Percentiles rank a stretch among this genome's conserved stretches.
Evolutionary conservation across 2,113 vertebrate species (phyloP).

Genomic region (Urocolius indicus): DNA sequence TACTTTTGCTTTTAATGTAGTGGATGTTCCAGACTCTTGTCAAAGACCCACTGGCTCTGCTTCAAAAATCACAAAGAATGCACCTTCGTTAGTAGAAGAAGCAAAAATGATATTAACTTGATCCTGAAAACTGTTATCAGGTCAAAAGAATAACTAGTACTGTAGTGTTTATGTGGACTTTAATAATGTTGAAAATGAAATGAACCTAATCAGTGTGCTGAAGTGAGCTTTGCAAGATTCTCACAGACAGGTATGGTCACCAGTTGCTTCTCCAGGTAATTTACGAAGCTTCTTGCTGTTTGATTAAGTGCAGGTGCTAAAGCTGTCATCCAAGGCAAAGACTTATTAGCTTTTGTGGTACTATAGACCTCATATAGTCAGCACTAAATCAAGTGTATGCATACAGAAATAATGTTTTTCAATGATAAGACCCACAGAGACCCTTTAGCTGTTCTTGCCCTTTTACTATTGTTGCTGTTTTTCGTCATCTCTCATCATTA

Average conservation of each 20-base stretch:
- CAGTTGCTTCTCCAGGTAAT: slow-evolving; percentile 69
- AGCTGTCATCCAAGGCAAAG: slow-evolving; percentile 65
- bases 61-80: neutral
- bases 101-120: neutral
- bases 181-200: slow-evolving; percentile 55
- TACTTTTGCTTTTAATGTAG: slow-evolving; percentile 10
- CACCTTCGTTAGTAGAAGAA: neutral
- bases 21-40: neutral
- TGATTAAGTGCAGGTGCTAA: slow-evolving; percentile 74
- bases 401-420: slow-evolving; percentile 74
- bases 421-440: slow-evolving; percentile 63
- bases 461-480: slow-evolving; percentile 64
- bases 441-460: slow-evolving; percentile 71
- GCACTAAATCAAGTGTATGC: slow-evolving; percentile 74
- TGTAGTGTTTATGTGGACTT: slow-evolving; percentile 24
- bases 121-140: slow-evolving; percentile 32
- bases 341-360: slow-evolving; percentile 70
- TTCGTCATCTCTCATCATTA: slow-evolving; percentile 70
- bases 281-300: slow-evolving; percentile 69
- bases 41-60: neutral
- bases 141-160: slow-evolving; percentile 8
- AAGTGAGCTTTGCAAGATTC: slow-evolving; percentile 37
- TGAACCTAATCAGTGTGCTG: slow-evolving; percentile 46
- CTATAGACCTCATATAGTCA: slow-evolving; percentile 66
- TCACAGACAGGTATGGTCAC: slow-evolving; percentile 34